phyloP scores from a whole-genome alignment of 2,113 vertebrate species.

The Benitochromis conjunctus region DNA sequence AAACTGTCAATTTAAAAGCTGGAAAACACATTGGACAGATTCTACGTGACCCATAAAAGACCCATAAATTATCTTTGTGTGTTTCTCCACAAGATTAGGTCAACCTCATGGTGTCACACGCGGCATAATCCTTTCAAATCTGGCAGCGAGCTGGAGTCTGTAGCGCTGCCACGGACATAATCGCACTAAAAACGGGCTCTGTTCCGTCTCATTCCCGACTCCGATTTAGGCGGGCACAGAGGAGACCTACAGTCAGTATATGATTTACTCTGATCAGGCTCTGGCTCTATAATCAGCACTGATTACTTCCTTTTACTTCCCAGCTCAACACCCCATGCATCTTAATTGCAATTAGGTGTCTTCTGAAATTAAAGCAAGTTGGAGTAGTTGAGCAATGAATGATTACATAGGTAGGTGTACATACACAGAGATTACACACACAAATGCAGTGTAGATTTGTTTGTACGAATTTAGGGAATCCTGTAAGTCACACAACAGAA shows the following conservation, averaged over 20 bases:
- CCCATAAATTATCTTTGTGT: background rate
- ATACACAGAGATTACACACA: background rate
- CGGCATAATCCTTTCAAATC: constrained; percentile 39
- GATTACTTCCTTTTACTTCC: constrained; percentile 61
- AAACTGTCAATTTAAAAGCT: background rate
- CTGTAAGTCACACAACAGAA: background rate
- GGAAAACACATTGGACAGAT: background rate
- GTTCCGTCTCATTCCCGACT: constrained; percentile 10
- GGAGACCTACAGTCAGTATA: constrained; percentile 13
- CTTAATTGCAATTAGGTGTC: constrained; percentile 68
- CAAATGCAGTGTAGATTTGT: background rate
- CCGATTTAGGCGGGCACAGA: background rate
- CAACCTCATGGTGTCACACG: constrained; percentile 17
- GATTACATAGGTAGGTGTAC: background rate
- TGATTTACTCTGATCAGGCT: constrained; percentile 55
- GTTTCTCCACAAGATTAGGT: constrained; percentile 14
- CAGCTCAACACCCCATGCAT: constrained; percentile 41
- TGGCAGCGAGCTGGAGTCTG: constrained; percentile 24
- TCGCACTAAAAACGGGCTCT: constrained; percentile 35
- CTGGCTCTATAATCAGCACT: constrained; percentile 59
- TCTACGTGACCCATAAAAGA: constrained; percentile 5
- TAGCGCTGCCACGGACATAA: constrained; percentile 17
- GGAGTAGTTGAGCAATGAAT: background rate
- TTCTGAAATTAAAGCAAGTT: constrained; percentile 45
- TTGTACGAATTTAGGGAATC: background rate